Evolutionary conservation across 1,140 invertebrate species (phyloP).

Genomic region (Euwallacea fornicatus): DNA sequence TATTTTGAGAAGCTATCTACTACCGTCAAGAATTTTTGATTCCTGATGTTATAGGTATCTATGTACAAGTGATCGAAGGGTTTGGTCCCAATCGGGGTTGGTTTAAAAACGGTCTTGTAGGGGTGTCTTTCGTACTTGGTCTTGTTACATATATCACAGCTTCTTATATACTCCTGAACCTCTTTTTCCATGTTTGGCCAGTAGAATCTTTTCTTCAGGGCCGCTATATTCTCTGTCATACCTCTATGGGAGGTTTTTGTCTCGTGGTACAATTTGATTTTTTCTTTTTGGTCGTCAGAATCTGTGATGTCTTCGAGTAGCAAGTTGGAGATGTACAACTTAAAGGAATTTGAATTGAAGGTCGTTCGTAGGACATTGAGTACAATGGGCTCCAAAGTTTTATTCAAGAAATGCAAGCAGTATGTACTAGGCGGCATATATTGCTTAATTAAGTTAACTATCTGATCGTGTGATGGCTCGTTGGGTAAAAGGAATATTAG

Average conservation of each 20-base stretch:
- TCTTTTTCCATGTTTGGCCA: conserved; percentile 31
- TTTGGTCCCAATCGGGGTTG: conserved; percentile 39
- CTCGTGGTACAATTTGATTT: conserved; percentile 25
- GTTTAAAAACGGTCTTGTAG: conserved; percentile 26
- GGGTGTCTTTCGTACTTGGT: conserved; percentile 37
- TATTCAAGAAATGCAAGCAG: too few species aligned
- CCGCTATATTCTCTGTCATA: conserved; percentile 35
- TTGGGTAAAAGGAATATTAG: neutral
- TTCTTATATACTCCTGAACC: conserved; percentile 28
- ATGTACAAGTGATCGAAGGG: conserved; percentile 45
- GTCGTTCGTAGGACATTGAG: too few species aligned
- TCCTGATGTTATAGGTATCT: conserved; percentile 41
- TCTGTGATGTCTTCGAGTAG: conserved; percentile 15
- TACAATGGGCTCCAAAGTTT: too few species aligned
- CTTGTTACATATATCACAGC: conserved; percentile 38
- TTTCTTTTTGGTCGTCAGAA: conserved; percentile 18
- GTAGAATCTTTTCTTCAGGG: conserved; percentile 35
- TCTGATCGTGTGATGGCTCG: neutral
- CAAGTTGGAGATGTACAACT: neutral
- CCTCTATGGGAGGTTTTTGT: conserved; percentile 35
- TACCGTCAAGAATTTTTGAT: conserved; percentile 42
- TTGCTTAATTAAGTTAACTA: conserved; percentile 8
- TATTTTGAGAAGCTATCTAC: conserved; percentile 42
- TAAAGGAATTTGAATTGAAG: too few species aligned
- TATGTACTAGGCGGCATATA: too few species aligned